Percentiles rank a stretch among this genome's conserved stretches.
These are phyloP conservation scores for Ciconia nigra DNA, from an alignment of 2,797 vertebrate genomes.

Conservation along the genomic window DNA sequence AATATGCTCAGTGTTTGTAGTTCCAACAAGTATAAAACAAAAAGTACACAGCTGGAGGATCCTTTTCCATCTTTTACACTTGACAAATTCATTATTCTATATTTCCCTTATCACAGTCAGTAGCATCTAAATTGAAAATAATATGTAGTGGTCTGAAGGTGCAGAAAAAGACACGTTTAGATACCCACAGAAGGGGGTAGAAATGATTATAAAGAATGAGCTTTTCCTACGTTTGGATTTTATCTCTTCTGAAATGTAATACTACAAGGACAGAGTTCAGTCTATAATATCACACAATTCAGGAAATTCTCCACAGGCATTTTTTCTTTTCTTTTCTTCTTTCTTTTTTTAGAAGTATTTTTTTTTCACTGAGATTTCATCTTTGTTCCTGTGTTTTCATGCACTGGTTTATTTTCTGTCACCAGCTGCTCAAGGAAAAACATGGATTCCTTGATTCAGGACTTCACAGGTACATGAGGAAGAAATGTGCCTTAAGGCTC, in stretches of 20 bases:
- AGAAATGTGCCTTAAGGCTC: not conserved
- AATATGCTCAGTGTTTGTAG: not conserved
- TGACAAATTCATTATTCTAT: not conserved
- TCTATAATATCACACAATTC: not conserved
- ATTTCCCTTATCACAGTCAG: not conserved
- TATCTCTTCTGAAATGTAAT: not conserved
- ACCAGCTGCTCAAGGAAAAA: not conserved
- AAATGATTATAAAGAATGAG: not conserved
- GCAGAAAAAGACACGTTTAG: not conserved
- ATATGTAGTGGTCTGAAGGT: not conserved
- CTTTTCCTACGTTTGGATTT: not conserved
- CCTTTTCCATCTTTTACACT: not conserved
- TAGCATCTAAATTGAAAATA: constrained; percentile 3
- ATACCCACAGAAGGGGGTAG: not conserved
- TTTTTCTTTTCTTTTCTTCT: not conserved
- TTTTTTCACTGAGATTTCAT: not conserved
- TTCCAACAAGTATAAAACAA: not conserved
- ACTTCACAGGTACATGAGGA: not conserved
- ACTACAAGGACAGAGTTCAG: not conserved
- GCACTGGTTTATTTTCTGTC: not conserved
- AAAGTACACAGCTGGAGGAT: not conserved
- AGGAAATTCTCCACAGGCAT: not conserved
- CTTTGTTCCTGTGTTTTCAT: not conserved
- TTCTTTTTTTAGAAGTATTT: not conserved
- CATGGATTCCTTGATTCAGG: not conserved